A percentile compares a stretch with the other conserved stretches of the same genome.
Evolutionary conservation across 53 echinoderm and acorn worm species (phyloP).

Genomic region (Holothuria scabra): DNA sequence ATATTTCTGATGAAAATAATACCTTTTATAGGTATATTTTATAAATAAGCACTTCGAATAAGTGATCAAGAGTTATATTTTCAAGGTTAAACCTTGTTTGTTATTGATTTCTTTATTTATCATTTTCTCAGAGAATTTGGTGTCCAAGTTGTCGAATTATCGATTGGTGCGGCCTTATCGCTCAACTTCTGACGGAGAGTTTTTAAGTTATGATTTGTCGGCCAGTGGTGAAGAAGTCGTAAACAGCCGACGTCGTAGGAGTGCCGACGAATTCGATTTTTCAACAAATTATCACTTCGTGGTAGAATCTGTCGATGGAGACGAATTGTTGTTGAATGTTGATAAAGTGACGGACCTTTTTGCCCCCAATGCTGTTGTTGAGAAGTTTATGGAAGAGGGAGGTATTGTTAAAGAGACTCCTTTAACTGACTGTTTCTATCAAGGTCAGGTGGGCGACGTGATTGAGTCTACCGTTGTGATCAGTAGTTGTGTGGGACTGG

Average conservation of each 20-base stretch:
- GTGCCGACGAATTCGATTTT: background rate
- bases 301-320: conserved; percentile 25
- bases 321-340: conserved; percentile 18
- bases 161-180: conserved; percentile 35
- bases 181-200: conserved; percentile 46
- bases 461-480: conserved; percentile 46
- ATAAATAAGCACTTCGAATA: too few species aligned
- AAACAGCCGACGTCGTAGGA: background rate
- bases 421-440: conserved; percentile 60
- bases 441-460: conserved; percentile 54
- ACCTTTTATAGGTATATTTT: too few species aligned
- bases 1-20: too few species aligned
- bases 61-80: too few species aligned
- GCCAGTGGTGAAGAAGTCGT: background rate
- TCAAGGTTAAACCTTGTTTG: too few species aligned
- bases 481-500: conserved; percentile 64
- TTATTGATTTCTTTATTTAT: background rate
- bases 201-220: conserved; percentile 35
- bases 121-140: conserved; percentile 11
- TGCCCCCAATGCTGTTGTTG: conserved; percentile 16
- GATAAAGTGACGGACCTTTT: conserved; percentile 1
- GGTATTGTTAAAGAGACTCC: conserved; percentile 33
- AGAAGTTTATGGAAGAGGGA: conserved; percentile 47
- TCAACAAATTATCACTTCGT: conserved; percentile 33
- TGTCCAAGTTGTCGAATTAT: conserved; percentile 32